Conservation (phyloP, 2,888 invertebrate genomes). For the Miltochrista miniata region DNA sequence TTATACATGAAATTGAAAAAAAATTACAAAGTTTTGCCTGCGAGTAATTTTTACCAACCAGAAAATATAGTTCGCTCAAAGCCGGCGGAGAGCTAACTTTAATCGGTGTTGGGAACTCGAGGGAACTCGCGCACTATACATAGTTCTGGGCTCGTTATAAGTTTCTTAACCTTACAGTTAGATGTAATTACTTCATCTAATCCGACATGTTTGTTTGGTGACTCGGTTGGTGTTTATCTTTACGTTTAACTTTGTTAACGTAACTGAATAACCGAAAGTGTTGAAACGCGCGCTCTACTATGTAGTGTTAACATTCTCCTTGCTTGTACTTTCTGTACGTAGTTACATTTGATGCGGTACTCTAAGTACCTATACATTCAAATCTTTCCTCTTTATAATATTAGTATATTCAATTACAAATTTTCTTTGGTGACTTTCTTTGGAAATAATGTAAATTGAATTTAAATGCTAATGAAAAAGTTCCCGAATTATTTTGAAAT, state of each 20-base stretch:
- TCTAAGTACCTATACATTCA: too few species aligned
- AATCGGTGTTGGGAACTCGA: conserved; percentile 36
- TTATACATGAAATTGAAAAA: conserved; percentile 1
- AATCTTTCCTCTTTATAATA: too few species aligned
- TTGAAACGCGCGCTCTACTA: too few species aligned
- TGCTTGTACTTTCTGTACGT: too few species aligned
- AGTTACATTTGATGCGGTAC: neutral
- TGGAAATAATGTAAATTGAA: neutral
- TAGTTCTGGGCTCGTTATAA: conserved; percentile 24
- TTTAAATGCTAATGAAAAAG: neutral
- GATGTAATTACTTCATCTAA: conserved; percentile 36
- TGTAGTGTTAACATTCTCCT: neutral
- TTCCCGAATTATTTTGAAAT: neutral
- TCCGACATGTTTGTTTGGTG: conserved; percentile 28
- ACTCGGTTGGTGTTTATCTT: conserved; percentile 19
- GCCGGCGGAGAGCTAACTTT: conserved; percentile 26
- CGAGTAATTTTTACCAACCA: conserved; percentile 20
- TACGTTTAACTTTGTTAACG: conserved; percentile 8
- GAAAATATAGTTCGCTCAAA: conserved; percentile 8
- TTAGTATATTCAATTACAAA: too few species aligned
- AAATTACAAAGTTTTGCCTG: conserved; percentile 13
- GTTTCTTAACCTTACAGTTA: conserved; percentile 27
- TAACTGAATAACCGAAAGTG: conserved; percentile 4
- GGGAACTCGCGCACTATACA: conserved; percentile 17
- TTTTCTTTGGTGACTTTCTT: too few species aligned